Base-by-base conservation (phyloP, 2,888 invertebrate species). In the Heliconius ismenius region DNA sequence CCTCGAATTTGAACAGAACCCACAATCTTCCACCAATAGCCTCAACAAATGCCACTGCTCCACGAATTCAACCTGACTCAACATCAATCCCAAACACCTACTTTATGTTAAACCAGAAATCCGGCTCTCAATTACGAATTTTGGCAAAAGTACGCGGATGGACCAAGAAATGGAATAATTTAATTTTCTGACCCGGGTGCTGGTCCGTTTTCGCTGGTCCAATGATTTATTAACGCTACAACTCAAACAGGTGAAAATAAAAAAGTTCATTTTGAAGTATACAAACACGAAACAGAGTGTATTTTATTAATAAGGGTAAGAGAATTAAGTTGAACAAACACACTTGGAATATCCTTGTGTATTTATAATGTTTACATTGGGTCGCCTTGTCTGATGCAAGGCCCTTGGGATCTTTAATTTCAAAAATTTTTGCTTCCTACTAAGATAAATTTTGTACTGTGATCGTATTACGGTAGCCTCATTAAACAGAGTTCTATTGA, bases 131-230 rank as follows among this genome's bases (percentile, higher is more conserved):
- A 89, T 90, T 89, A 89, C 84, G 86, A 83, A 85, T 87, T 88
- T 86, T 81, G 83, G 85, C 84, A 87, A 86, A 83, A 87, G 86
- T 84, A 84, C 84, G 83, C 86, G 88, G 87, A 89, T 87, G 88
- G 85, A 84, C 83, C 83, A 84, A 87, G 87, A 86, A 88, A 89
- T 84, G 85, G 87, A 87, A 89, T 90, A 89, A 89, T 89, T 89
- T 86, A 89, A 90, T 90, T 83, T 82, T 83, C 83, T 84, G 84
- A 84, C 82, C 84, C 78, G 78, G 43, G 75, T 76, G 79, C 69
- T 79, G 78, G 81, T 82, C 80, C 79, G 80, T 76, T 69, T 68
- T 73, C 76, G 76, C 76, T 79, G 79, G 36, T 80, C 81, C 81
- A 78, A 81, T 82, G 83, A 82, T 83, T 84, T 82, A 83, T 81